Percentiles rank a stretch among this genome's conserved stretches.
phyloP scores from a whole-genome alignment of 2,888 invertebrate species.

The Cryptops parisi region DNA sequence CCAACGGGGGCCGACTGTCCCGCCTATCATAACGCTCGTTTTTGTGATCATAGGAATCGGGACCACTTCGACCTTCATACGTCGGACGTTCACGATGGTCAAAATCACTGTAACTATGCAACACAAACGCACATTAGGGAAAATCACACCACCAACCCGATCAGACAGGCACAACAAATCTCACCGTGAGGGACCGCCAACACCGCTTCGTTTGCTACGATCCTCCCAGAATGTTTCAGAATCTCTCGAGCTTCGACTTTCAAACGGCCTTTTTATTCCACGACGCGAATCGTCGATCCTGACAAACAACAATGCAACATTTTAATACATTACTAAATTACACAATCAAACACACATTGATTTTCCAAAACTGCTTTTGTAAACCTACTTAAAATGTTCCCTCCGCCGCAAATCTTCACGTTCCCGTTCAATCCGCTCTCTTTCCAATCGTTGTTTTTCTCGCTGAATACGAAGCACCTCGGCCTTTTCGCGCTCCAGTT shows the following conservation, averaged over 20 bases:
- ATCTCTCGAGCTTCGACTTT: slow-evolving; percentile 4
- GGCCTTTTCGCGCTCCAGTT: slow-evolving; percentile 73
- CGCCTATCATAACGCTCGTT: slow-evolving; percentile 10
- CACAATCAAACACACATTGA: too few relatives aligned
- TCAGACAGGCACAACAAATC: background rate
- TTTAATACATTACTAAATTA: background rate
- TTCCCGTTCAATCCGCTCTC: slow-evolving; percentile 45
- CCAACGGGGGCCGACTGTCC: background rate
- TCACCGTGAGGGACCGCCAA: background rate
- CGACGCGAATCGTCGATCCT: slow-evolving; percentile 12
- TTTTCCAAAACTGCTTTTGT: background rate
- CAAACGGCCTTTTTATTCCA: slow-evolving; percentile 9
- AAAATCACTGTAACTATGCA: background rate
- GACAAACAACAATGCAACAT: background rate
- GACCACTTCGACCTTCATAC: slow-evolving; percentile 4
- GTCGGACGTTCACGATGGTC: slow-evolving; percentile 2
- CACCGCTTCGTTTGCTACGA: slow-evolving; percentile 3
- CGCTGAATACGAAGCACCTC: slow-evolving; percentile 68
- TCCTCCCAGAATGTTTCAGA: slow-evolving; percentile 8
- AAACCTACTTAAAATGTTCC: slow-evolving; percentile 46
- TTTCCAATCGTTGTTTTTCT: slow-evolving; percentile 60
- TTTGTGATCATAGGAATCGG: slow-evolving; percentile 9
- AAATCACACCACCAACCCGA: background rate
- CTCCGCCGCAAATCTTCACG: slow-evolving; percentile 69
- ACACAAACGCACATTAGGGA: background rate